A percentile compares a stretch with the other conserved stretches of the same genome.
These are phyloP conservation scores for Corydoras sp. DNA, from an alignment of 2,113 vertebrate species.

Conservation along the genomic window DNA sequence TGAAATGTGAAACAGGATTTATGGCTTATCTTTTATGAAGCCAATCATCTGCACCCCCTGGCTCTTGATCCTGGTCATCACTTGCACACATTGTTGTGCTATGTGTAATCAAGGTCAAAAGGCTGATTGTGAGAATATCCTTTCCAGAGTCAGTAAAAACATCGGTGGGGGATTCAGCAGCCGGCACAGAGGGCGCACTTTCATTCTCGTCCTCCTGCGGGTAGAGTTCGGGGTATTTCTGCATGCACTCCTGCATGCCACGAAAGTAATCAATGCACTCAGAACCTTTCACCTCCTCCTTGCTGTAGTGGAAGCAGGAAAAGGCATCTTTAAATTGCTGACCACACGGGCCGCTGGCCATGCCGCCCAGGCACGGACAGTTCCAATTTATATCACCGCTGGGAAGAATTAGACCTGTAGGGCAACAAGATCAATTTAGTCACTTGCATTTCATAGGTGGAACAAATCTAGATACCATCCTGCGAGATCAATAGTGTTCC, in stretches of 20 bases:
- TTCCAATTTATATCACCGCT: conserved; percentile 98
- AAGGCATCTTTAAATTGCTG: conserved; percentile 96
- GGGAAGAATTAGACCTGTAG: conserved; percentile 83
- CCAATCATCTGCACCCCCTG: too few relatives aligned
- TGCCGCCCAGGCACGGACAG: conserved; percentile 92
- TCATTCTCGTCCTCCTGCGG: conserved; percentile 86
- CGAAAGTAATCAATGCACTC: conserved; percentile 91
- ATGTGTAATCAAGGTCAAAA: conserved; percentile 3
- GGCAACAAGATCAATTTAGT: neutral
- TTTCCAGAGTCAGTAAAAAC: too few relatives aligned
- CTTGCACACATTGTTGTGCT: neutral
- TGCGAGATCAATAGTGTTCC: too few relatives aligned
- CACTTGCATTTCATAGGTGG: neutral
- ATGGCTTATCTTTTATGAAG: neutral
- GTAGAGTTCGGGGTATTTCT: conserved; percentile 90
- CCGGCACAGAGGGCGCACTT: conserved; percentile 13
- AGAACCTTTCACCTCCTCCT: conserved; percentile 89
- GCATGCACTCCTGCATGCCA: conserved; percentile 97
- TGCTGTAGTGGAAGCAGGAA: conserved; percentile 95
- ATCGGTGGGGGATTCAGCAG: too few relatives aligned
- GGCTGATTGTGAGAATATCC: too few relatives aligned
- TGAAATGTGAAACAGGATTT: neutral
- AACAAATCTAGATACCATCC: neutral
- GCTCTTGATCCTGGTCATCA: too few relatives aligned
- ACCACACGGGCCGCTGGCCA: conserved; percentile 94